Conservation (phyloP, 2,113 vertebrate genomes). For the Mohoua ochrocephala region DNA sequence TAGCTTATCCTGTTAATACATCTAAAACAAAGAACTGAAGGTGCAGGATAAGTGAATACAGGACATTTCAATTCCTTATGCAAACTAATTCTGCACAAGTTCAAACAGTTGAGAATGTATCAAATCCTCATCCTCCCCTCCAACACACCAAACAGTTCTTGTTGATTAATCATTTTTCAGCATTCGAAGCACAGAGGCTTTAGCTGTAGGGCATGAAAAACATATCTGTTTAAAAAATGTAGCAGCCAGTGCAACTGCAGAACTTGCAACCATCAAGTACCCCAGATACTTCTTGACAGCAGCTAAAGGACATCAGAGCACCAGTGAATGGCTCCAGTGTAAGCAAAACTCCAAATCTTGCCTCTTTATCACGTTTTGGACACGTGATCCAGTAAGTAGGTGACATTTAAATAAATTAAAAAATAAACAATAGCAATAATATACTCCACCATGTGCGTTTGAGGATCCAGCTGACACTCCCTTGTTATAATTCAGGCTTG, state of each 20-base stretch:
- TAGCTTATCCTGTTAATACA: background rate
- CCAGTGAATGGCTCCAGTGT: background rate
- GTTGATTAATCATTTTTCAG: background rate
- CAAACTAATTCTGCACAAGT: background rate
- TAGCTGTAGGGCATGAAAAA: background rate
- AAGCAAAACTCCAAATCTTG: background rate
- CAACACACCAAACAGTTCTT: background rate
- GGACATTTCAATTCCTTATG: background rate
- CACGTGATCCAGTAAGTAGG: background rate
- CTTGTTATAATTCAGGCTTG: background rate
- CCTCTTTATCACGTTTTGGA: background rate
- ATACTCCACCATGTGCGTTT: accelerated
- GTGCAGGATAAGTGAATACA: background rate
- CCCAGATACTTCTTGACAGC: background rate
- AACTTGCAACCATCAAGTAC: background rate
- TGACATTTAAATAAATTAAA: background rate
- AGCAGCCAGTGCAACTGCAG: background rate
- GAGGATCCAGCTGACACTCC: background rate
- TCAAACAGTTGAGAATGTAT: background rate
- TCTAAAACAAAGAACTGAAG: background rate
- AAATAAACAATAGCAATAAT: background rate
- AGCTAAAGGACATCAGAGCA: background rate
- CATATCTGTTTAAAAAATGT: background rate
- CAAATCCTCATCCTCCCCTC: background rate
- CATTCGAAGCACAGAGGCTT: background rate